Evolutionary conservation across 2,888 invertebrate species (phyloP).

Genomic region (Oxytorus armatus): DNA sequence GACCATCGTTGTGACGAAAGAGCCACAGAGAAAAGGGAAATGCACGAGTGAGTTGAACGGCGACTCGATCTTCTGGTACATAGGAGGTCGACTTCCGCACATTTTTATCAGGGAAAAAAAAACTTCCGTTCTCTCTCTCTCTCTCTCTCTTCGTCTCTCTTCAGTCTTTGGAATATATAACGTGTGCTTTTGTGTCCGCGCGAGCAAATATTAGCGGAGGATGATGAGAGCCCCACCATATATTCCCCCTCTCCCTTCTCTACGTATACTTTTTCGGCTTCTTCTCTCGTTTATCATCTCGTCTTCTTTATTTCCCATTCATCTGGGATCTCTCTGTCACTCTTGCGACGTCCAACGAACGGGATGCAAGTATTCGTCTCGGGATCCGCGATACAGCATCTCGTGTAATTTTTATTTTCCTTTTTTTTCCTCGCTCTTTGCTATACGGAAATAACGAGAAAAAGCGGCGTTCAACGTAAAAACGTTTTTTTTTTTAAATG

Average conservation of each 20-base stretch:
- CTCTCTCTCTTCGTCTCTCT: constrained; percentile 45
- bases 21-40: constrained; percentile 26
- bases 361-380: constrained; percentile 4
- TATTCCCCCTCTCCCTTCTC: constrained; percentile 60
- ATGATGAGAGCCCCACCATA: constrained; percentile 78
- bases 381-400: neutral
- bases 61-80: constrained; percentile 61
- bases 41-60: constrained; percentile 46
- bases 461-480: neutral
- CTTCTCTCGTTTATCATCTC: constrained; percentile 52
- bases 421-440: neutral
- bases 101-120: constrained; percentile 74
- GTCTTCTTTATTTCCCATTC: constrained; percentile 72
- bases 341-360: constrained; percentile 6
- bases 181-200: constrained; percentile 76
- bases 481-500: neutral
- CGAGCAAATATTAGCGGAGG: constrained; percentile 82
- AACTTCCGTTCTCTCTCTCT: constrained; percentile 7
- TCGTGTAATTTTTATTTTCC: neutral
- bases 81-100: constrained; percentile 70
- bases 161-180: constrained; percentile 69
- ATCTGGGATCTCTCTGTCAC: constrained; percentile 56
- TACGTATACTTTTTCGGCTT: constrained; percentile 60
- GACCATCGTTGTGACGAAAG: constrained; percentile 37
- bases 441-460: neutral